These are phyloP conservation scores for Spondyliosoma cantharus DNA, from an alignment of 2,797 vertebrate genomes.

Conservation along the genomic window DNA sequence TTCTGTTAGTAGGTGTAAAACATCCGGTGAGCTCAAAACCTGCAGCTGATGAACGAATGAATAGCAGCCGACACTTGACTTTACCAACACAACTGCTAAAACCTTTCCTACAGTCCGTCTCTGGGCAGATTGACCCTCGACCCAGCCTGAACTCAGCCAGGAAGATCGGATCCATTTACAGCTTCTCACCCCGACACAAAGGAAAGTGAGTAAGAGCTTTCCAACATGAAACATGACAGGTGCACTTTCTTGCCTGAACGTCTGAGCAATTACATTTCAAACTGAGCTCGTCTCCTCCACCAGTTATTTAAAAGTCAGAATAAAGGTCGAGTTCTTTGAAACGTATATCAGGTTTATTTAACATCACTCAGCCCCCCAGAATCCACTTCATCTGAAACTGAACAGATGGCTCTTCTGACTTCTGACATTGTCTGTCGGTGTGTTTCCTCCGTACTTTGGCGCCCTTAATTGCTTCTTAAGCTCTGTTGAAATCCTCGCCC, in stretches of 20 bases:
- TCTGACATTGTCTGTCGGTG: slow-evolving; percentile 15
- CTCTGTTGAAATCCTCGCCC: slow-evolving; percentile 49
- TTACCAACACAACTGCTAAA: slow-evolving; percentile 3
- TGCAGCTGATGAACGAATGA: neutral
- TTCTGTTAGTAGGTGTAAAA: neutral
- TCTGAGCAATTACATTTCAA: slow-evolving; percentile 22
- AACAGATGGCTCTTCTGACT: slow-evolving; percentile 43
- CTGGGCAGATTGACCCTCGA: slow-evolving; percentile 23
- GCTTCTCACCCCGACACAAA: slow-evolving; percentile 11
- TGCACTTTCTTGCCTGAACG: slow-evolving; percentile 37
- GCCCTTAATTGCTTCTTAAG: slow-evolving; percentile 71
- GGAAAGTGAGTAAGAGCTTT: slow-evolving; percentile 27
- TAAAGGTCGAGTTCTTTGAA: slow-evolving; percentile 55
- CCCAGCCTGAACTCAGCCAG: neutral
- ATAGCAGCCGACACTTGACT: neutral
- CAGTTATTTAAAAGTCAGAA: slow-evolving; percentile 39
- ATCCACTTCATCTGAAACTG: slow-evolving; percentile 53
- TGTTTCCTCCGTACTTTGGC: slow-evolving; percentile 36
- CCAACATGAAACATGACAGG: slow-evolving; percentile 28
- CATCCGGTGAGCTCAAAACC: neutral
- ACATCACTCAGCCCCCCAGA: slow-evolving; percentile 36
- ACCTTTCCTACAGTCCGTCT: slow-evolving; percentile 12
- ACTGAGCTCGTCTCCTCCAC: slow-evolving; percentile 15
- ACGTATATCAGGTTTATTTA: slow-evolving; percentile 52
- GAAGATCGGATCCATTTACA: slow-evolving; percentile 16